phyloP scores from a whole-genome alignment of 2,888 invertebrate genomes.

The Camptogramma bilineatum region DNA sequence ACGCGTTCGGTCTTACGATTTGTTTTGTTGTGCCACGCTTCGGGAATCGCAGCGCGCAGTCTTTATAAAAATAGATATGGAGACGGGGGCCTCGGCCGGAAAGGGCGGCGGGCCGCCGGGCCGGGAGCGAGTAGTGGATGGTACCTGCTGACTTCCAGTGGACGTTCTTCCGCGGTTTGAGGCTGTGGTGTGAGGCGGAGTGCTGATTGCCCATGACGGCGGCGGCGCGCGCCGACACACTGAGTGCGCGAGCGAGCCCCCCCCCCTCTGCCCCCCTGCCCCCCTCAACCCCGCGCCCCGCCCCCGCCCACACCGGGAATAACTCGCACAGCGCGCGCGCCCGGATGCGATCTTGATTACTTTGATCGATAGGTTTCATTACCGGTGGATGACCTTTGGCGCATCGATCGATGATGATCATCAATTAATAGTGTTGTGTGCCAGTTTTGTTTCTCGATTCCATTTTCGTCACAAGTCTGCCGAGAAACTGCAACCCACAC shows the following conservation, averaged over 20 bases:
- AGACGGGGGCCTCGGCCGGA: slow-evolving; percentile 57
- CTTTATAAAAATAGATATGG: slow-evolving; percentile 78
- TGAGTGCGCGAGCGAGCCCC: slow-evolving; percentile 65
- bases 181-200: slow-evolving; percentile 76
- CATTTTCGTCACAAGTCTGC: background rate
- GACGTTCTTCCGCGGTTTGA: slow-evolving; percentile 90
- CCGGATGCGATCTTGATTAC: slow-evolving; percentile 65
- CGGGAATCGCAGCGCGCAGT: slow-evolving; percentile 74
- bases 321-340: slow-evolving; percentile 59
- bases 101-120: slow-evolving; percentile 18
- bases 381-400: slow-evolving; percentile 45
- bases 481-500: background rate
- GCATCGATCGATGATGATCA: slow-evolving; percentile 26
- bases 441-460: slow-evolving; percentile 18
- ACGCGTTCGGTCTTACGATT: slow-evolving; percentile 78
- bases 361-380: slow-evolving; percentile 68
- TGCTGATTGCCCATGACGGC: slow-evolving; percentile 85
- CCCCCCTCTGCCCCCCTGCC: slow-evolving; percentile 53
- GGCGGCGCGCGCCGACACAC: slow-evolving; percentile 82
- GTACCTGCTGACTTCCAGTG: slow-evolving; percentile 95
- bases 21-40: slow-evolving; percentile 84
- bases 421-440: slow-evolving; percentile 23
- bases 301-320: slow-evolving; percentile 63
- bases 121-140: slow-evolving; percentile 31
- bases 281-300: slow-evolving; percentile 49